Percentiles rank a stretch among this genome's conserved stretches.
phyloP scores from a whole-genome alignment of 2,797 vertebrate genomes.

The Gouania willdenowi region DNA sequence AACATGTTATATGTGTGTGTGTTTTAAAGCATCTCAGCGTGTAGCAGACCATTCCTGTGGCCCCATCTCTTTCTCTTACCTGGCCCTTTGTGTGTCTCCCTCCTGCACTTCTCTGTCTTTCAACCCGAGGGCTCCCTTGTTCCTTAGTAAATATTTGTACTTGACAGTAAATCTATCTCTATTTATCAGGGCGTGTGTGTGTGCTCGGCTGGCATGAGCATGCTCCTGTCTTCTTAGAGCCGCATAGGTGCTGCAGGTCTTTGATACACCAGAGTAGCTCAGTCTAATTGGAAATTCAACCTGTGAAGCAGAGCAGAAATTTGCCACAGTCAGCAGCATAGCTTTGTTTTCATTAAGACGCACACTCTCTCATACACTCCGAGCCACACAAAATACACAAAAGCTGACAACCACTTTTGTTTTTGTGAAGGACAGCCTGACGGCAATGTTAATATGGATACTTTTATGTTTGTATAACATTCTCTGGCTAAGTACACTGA shows the following conservation, averaged over 20 bases:
- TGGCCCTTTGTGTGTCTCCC: constrained; percentile 4
- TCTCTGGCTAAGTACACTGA: too few species aligned
- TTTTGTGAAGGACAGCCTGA: constrained; percentile 34
- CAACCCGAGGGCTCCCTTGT: constrained; percentile 20
- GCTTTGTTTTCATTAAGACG: constrained; percentile 67
- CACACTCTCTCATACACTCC: constrained; percentile 7
- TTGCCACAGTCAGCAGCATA: constrained; percentile 65
- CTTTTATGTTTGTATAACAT: neutral
- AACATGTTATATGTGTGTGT: neutral
- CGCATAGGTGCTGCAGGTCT: constrained; percentile 46
- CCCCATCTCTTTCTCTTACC: constrained; percentile 5
- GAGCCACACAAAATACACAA: neutral
- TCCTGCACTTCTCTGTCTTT: constrained; percentile 11
- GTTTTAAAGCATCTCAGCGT: constrained; percentile 3
- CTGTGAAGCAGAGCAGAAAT: constrained; percentile 68
- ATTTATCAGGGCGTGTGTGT: constrained; percentile 32
- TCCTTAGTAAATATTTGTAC: constrained; percentile 53
- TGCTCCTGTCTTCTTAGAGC: constrained; percentile 12
- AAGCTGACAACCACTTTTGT: constrained; percentile 24
- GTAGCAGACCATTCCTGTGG: constrained; percentile 2
- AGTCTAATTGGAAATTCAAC: constrained; percentile 74
- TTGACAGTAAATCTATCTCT: constrained; percentile 57
- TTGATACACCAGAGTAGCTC: constrained; percentile 35
- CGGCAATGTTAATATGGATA: constrained; percentile 25
- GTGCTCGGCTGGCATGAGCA: constrained; percentile 7